Percentiles rank a stretch among this genome's conserved stretches.
phyloP scores from a whole-genome alignment of 2,888 invertebrate species.

The Lottia scabra region DNA sequence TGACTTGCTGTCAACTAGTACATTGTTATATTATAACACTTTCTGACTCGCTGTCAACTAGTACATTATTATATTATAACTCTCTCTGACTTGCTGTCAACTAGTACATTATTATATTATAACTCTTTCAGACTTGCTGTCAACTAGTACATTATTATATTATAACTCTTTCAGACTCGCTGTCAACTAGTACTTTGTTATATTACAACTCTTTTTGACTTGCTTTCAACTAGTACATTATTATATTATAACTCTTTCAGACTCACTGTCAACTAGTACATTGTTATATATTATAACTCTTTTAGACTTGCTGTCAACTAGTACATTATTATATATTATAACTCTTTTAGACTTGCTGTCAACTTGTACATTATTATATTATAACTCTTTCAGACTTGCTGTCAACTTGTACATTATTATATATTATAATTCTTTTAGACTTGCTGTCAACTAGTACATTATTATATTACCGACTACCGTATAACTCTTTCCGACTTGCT shows the following conservation, averaged over 20 bases:
- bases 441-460: constrained; percentile 73
- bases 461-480: no score
- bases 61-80: no score
- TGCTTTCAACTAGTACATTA: no score
- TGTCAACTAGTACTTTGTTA: constrained; percentile 72
- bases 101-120: constrained; percentile 72
- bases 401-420: constrained; percentile 70
- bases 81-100: constrained; percentile 58
- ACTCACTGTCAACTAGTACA: constrained; percentile 73
- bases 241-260: constrained; percentile 37
- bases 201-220: constrained; percentile 42
- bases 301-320: constrained; percentile 73
- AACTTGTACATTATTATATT: constrained; percentile 68
- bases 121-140: constrained; percentile 53
- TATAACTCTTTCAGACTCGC: constrained; percentile 48
- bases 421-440: constrained; percentile 42
- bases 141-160: constrained; percentile 72
- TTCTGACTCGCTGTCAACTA: constrained; percentile 73
- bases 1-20: constrained; percentile 73
- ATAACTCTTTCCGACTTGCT: constrained; percentile 50
- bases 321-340: no score
- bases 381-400: constrained; percentile 50
- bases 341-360: constrained; percentile 55
- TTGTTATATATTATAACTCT: background rate
- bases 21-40: background rate